Conservation (phyloP, 1,140 invertebrate genomes). For the Ips nitidus region DNA sequence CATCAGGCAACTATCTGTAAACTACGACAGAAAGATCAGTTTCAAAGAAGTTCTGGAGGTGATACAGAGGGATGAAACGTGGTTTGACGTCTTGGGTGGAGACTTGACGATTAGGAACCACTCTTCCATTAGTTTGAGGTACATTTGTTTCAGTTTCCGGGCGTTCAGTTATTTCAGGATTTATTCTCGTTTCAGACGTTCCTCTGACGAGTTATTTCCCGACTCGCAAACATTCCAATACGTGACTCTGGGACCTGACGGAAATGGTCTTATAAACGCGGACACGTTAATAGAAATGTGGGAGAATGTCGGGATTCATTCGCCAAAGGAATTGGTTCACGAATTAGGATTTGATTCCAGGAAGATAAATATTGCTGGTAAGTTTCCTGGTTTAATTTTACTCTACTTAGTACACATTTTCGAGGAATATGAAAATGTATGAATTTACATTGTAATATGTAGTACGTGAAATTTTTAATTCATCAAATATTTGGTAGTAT, state of each 20-base stretch:
- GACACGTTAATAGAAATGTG: slow-evolving; percentile 69
- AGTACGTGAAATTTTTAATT: no score
- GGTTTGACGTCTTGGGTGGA: slow-evolving; percentile 50
- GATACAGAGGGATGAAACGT: slow-evolving; percentile 58
- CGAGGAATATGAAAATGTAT: no score
- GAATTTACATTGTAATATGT: no score
- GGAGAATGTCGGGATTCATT: slow-evolving; percentile 68
- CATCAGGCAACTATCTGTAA: slow-evolving; percentile 66
- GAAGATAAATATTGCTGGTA: slow-evolving; percentile 59
- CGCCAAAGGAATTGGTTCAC: slow-evolving; percentile 63
- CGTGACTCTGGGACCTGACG: slow-evolving; percentile 49
- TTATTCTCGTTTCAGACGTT: slow-evolving; percentile 19
- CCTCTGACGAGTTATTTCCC: slow-evolving; percentile 44
- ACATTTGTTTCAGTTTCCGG: slow-evolving; percentile 1
- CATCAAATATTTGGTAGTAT: no score
- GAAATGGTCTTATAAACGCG: slow-evolving; percentile 48
- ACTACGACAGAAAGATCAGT: slow-evolving; percentile 66
- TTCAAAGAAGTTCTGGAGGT: slow-evolving; percentile 68
- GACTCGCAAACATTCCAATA: slow-evolving; percentile 47
- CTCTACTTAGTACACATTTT: not conserved
- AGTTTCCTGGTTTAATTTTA: not conserved
- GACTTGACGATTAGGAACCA: slow-evolving; percentile 40
- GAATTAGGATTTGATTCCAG: slow-evolving; percentile 69
- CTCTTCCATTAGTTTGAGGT: not conserved
- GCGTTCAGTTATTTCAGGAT: not conserved